Evolutionary conservation across 1,140 invertebrate species (phyloP).

Genomic region (Orius insidiosus): DNA sequence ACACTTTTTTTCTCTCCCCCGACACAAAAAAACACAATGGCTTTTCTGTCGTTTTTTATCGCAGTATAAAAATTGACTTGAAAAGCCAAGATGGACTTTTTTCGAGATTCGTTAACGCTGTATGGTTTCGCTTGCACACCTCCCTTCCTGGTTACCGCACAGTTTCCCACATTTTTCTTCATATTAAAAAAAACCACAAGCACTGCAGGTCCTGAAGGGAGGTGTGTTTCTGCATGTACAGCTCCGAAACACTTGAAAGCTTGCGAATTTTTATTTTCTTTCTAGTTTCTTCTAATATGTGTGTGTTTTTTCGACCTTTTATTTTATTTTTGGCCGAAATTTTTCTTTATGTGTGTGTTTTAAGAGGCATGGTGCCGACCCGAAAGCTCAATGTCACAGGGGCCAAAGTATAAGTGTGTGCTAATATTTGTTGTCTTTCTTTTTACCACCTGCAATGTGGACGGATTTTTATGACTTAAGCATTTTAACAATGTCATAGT

Average conservation of each 20-base stretch:
- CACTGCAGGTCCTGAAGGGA: no score
- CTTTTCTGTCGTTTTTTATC: not conserved
- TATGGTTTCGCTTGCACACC: conserved; percentile 8
- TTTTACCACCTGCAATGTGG: not conserved
- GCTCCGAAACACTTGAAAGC: no score
- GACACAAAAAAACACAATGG: not conserved
- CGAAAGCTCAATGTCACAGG: no score
- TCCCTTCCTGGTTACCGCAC: conserved; percentile 6
- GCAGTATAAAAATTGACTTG: not conserved
- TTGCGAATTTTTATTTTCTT: no score
- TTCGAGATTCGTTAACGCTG: not conserved
- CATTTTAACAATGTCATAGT: conserved; percentile 3
- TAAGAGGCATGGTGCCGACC: no score
- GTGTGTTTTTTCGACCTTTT: no score
- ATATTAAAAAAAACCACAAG: no score
- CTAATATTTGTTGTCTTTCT: not conserved
- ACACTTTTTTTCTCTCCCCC: conserved; percentile 2
- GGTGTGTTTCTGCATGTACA: no score
- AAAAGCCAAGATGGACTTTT: not conserved
- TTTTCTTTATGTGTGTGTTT: no score
- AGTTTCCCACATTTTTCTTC: no score
- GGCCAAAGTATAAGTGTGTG: not conserved
- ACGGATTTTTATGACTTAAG: not conserved
- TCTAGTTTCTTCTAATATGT: no score
- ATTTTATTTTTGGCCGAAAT: no score